Percentiles rank a stretch among this genome's conserved stretches.
These are phyloP conservation scores for Lasioglossum pauxillum DNA, from an alignment of 2,888 invertebrate genomes.

Conservation along the genomic window DNA sequence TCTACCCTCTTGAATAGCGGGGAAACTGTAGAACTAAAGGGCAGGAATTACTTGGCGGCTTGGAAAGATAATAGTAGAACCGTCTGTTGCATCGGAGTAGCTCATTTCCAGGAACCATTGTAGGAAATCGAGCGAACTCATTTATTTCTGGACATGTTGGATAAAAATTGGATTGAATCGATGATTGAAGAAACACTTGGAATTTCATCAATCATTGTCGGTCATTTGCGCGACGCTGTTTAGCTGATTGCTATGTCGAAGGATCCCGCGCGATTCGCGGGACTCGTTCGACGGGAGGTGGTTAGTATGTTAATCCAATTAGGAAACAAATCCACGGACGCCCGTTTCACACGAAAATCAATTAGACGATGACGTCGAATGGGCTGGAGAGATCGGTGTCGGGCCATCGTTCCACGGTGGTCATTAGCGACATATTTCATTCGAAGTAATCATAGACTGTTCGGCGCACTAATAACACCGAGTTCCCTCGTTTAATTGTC, in stretches of 20 bases:
- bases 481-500: conserved; percentile 16
- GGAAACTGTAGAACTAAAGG: neutral
- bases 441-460: conserved; percentile 9
- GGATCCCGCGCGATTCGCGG: neutral
- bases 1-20: neutral
- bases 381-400: neutral
- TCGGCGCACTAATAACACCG: conserved; percentile 22
- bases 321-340: conserved; percentile 8
- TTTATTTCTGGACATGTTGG: no score
- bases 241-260: neutral
- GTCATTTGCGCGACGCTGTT: neutral
- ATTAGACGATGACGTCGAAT: conserved; percentile 11
- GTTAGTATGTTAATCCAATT: conserved; percentile 14
- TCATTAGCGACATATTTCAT: conserved; percentile 30
- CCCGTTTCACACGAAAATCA: conserved; percentile 5
- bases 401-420: neutral
- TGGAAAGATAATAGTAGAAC: neutral
- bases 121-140: neutral
- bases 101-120: neutral
- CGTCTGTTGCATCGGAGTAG: no score
- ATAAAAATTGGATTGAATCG: neutral
- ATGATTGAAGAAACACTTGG: neutral
- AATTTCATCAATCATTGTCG: neutral
- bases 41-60: neutral
- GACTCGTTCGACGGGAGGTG: neutral